These are phyloP conservation scores for Pachliopta kotzebuea DNA, from an alignment of 2,888 invertebrate species.

Conservation along the genomic window DNA sequence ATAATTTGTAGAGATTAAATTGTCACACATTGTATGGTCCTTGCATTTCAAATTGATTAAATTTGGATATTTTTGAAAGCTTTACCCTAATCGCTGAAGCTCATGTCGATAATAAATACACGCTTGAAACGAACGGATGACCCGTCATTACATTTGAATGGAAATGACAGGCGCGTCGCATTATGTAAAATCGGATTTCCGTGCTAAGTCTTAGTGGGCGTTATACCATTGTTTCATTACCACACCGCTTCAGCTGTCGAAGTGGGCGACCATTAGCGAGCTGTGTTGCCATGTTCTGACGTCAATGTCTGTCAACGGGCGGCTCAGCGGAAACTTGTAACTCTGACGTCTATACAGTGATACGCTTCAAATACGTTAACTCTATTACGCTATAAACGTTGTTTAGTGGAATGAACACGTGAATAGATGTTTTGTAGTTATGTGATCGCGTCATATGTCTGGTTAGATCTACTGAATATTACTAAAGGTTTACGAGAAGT, in stretches of 20 bases:
- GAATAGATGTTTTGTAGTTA: neutral
- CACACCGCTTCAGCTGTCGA: constrained; percentile 13
- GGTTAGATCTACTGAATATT: neutral
- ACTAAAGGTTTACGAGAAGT: neutral
- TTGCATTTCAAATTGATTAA: no score
- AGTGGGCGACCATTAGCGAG: constrained; percentile 5
- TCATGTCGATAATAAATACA: neutral
- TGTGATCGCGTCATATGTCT: neutral
- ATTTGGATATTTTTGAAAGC: no score
- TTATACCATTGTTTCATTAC: constrained; percentile 22
- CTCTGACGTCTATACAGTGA: constrained; percentile 19
- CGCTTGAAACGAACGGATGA: constrained; percentile 1
- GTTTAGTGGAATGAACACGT: neutral
- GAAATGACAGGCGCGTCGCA: constrained; percentile 13
- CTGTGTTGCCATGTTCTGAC: constrained; percentile 17
- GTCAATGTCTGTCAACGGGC: constrained; percentile 22
- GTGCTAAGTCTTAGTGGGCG: constrained; percentile 21
- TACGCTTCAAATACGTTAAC: constrained; percentile 10
- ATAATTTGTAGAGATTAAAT: no score
- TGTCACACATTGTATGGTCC: no score
- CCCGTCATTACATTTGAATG: constrained; percentile 17
- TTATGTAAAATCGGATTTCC: constrained; percentile 27
- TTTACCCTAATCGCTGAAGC: neutral
- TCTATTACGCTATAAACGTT: neutral
- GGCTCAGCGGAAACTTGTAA: constrained; percentile 19